Base-by-base conservation (phyloP, 64 coral and sea anemone species). In the Montipora efflorescens region DNA sequence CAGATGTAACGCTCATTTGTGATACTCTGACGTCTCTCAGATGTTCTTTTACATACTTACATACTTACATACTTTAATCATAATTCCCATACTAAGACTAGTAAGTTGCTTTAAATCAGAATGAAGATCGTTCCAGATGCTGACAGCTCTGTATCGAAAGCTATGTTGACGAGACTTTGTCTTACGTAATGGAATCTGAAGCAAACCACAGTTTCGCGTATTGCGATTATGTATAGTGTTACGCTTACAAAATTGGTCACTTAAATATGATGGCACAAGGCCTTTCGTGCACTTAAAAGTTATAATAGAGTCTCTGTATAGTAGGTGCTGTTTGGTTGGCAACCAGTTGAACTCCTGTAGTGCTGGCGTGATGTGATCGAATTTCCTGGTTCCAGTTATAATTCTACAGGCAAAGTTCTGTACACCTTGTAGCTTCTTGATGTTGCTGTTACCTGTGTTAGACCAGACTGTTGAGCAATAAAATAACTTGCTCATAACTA, bases 181-280 rank as follows among this genome's bases (percentile, higher is more conserved):
- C 57, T 48, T 81, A 52, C 19, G 76, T 48, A 44, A 47, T 20
- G 87, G 87, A 14, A 90, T 90, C 5, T 61, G 47, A 23, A 64
- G 36, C 23, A 44, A 57, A n/a, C 79, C 88, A 25, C 52, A 55
- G 53, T 90, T 57, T 57, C 53, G 2, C 2, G 53, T 57, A 57
- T 57, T 57, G 53, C 53, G 53, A 57, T 57, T 57, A 59, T 90
- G 88, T 51, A 90, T 90, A 51, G 15, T 79, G 75, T 46, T 57
- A 49, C 88, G 88, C 79, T 90, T 90, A 44, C 55, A 58, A 62
- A 90, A 90, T 62, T 78, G 57, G 52, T 77, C 75, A 44, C 48
- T 53, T 22, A 79, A 43, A 50, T 61, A 78, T 62, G 22, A 61
- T 78, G 71, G 75, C 71, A 59, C 84, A 57, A 57, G 53, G 53